Evolutionary conservation across 2,888 invertebrate species (phyloP), one percentile per base, ranked within the genome.

Genomic region (Volucella zonaria): DNA sequence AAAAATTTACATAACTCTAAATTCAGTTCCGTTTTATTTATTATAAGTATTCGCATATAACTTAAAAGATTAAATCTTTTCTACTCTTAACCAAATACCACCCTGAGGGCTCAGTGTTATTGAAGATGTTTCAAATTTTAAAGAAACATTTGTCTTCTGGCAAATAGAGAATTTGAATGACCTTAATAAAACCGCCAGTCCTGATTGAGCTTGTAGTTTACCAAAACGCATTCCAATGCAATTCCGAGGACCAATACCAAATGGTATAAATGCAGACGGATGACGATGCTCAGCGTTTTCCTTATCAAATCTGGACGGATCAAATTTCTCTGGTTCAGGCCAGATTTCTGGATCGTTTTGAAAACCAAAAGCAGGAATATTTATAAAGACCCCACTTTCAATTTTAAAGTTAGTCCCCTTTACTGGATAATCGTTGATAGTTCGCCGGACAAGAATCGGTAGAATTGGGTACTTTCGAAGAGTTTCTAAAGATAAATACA

Each of bases 281-380:
- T 93, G 93, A 64, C 93, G 89, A 42, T 91, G 91, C 0, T 92
- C 89, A 68, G 93, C 93, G 43, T 93, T 93, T 81, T 93, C 93
- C 1, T 92, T 90, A 0, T 92, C 89, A 88, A 95, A 95, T 86
- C 94, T 91, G 15, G 93, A 93, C 0, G 95, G 95, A 71, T 94
- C 93, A 76, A 95, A 95, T 31, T 91, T 92, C 8, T 93, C 92
- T 0, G 95, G 95, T 0, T 95, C 91, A 0, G 91, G 91, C 86
- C 91, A 93, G 31, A 91, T 87, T 12, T 90, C 82, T 0, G 91
- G 90, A 87, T 94, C 94, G 89, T 93, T 93, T 67, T 95, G 94
- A 87, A 94, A 93, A 8, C 93, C 92, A 79, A 23, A 64, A 0
- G 42, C 49, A 0, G 91, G 90, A 18, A 90, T 83, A 0, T 88